phyloP scores from a whole-genome alignment of 2,113 vertebrate genomes.

The Gopherus evgoodei region DNA sequence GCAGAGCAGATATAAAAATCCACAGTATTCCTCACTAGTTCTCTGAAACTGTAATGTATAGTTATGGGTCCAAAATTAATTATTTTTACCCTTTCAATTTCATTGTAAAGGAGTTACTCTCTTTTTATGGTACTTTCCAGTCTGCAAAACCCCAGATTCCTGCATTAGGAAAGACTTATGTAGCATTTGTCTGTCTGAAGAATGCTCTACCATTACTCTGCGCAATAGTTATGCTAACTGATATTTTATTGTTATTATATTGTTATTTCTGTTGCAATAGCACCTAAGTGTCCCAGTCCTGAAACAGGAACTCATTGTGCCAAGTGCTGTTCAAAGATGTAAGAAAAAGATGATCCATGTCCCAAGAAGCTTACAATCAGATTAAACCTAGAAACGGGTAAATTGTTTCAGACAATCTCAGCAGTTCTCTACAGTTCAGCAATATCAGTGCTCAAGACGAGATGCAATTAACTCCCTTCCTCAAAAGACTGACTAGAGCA shows the following conservation, averaged over 20 bases:
- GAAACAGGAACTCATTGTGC: fast-evolving
- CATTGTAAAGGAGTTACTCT: neutral
- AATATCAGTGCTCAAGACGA: neutral
- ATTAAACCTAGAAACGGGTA: neutral
- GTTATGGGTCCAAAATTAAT: constrained; percentile 40
- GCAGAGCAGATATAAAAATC: constrained; percentile 56
- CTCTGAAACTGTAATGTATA: constrained; percentile 49
- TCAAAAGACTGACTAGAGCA: neutral
- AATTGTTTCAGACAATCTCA: neutral
- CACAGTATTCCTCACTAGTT: constrained; percentile 54
- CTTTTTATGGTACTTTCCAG: neutral
- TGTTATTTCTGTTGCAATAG: neutral
- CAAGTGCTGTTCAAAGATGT: neutral
- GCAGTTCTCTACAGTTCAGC: neutral
- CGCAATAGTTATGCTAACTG: neutral
- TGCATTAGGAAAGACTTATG: neutral
- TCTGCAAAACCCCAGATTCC: neutral
- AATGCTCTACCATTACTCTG: neutral
- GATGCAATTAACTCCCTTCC: fast-evolving
- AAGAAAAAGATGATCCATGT: neutral
- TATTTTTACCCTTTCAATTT: constrained; percentile 31
- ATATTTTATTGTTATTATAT: neutral
- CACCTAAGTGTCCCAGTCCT: neutral
- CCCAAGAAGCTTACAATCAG: neutral
- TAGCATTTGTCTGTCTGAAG: neutral